phyloP scores from a whole-genome alignment of 2,888 invertebrate species.

The Tinea semifulvella region DNA sequence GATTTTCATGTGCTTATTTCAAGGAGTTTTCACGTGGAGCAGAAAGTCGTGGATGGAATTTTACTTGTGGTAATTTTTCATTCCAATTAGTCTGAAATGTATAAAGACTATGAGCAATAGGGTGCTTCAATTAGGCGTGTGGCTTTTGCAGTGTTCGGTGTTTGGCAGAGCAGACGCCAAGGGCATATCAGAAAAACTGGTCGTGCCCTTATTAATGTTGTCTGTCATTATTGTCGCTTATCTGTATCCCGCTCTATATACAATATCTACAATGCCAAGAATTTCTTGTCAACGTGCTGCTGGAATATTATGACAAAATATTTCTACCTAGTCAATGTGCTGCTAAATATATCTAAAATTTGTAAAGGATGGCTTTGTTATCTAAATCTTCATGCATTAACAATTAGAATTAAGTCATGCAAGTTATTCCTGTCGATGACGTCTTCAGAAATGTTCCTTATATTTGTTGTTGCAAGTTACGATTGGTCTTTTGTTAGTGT shows the following conservation, averaged over 20 bases:
- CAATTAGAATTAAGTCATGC: too few relatives aligned
- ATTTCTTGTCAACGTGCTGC: background rate
- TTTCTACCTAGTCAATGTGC: background rate
- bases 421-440: too few relatives aligned
- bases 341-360: too few relatives aligned
- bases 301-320: too few relatives aligned
- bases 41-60: too few relatives aligned
- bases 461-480: too few relatives aligned
- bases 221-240: conserved; percentile 54
- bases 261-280: background rate
- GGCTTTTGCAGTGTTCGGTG: conserved; percentile 61
- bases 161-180: conserved; percentile 50
- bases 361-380: too few relatives aligned
- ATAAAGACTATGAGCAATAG: conserved; percentile 37
- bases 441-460: too few relatives aligned
- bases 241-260: conserved; percentile 30
- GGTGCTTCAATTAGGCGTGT: conserved; percentile 29
- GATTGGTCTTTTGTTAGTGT: background rate
- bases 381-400: too few relatives aligned
- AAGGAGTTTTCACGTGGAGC: too few relatives aligned
- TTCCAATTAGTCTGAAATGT: background rate
- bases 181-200: conserved; percentile 23
- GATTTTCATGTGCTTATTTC: too few relatives aligned
- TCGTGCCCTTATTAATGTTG: conserved; percentile 24
- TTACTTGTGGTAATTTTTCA: too few relatives aligned